phyloP scores from a whole-genome alignment of 2,113 vertebrate species.

The Cynoglossus semilaevis region DNA sequence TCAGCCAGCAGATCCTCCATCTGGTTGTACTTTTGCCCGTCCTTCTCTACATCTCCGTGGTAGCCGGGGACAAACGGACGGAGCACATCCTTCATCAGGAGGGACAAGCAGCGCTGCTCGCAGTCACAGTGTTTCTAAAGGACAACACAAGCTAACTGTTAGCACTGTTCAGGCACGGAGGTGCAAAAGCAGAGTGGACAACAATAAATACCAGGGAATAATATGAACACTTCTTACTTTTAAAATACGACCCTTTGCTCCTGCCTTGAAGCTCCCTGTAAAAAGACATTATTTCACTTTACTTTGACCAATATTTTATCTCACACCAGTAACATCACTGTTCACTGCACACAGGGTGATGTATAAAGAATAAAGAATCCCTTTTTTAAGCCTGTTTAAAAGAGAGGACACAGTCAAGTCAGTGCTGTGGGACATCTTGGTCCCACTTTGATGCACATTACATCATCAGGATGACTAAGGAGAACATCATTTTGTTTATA shows the following conservation, averaged over 20 bases:
- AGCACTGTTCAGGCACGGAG: too few species aligned
- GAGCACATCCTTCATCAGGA: slow-evolving; percentile 90
- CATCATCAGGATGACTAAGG: neutral
- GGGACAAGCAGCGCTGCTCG: slow-evolving; percentile 92
- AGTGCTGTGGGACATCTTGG: neutral
- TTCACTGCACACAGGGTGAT: too few species aligned
- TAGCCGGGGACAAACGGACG: slow-evolving; percentile 90
- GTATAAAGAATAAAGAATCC: too few species aligned
- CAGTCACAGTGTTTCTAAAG: slow-evolving; percentile 91
- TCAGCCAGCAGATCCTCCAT: slow-evolving; percentile 98
- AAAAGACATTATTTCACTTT: slow-evolving; percentile 15
- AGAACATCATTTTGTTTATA: neutral
- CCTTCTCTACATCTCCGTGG: slow-evolving; percentile 92
- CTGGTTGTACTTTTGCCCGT: slow-evolving; percentile 96
- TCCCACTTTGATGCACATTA: neutral
- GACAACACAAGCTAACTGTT: neutral
- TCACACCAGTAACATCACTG: too few species aligned
- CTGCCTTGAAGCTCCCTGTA: slow-evolving; percentile 95
- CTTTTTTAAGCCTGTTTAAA: too few species aligned
- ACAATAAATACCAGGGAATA: neutral
- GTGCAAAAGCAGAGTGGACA: too few species aligned
- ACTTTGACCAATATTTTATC: too few species aligned
- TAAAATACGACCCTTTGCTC: slow-evolving; percentile 91
- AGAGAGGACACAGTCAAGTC: too few species aligned
- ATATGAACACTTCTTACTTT: slow-evolving; percentile 70